Base-by-base conservation (phyloP, 1,140 invertebrate genomes). In the Panulirus ornatus region DNA sequence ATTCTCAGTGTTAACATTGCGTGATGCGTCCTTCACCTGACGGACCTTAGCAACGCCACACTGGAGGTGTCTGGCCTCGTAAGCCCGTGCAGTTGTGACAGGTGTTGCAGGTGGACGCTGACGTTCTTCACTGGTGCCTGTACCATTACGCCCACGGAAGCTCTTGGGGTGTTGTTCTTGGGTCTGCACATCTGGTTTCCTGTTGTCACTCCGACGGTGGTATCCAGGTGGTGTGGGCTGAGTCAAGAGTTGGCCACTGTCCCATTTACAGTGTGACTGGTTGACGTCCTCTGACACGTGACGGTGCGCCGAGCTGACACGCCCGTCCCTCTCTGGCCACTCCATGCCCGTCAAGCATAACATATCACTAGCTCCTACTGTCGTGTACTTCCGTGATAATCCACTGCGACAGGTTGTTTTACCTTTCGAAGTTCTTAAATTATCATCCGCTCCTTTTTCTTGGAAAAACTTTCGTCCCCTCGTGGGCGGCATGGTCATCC, bases 361-460 rank as follows among this genome's bases (percentile, higher is more conserved):
- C 51, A 54, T 8, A 19, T 54, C 51, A 22, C 19, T 22, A 19
- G 2, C 19, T 8, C 19, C 51, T 2, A 54, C 9, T 54, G 51
- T 54, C 51, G 2, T 63, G 84, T 87, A 87, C 34, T 87, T 87
- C 73, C 22, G 2, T 5, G 84, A 87, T n/a, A 87, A 58, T n/a
- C 73, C 30, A 38, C 63, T 36, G 19, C 63, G 38, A 40, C 40
- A 58, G 0, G 40, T 16, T 40, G 51, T 54, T 9, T 54, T 8
- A 54, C 9, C 44, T 2, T 54, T 54, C 51, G 8, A 22, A 9
- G 8, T 54, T 54, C 2, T 54, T 6, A 47, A 6, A 11, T 5
- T 47, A 47, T 47, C 14, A 11, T 47, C 44, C 14, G 44, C 5
- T 47, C 5, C 14, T 47, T 5, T 47, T 47, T 47, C 5, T 47